Percentiles rank a stretch among this genome's conserved stretches.
phyloP scores from a whole-genome alignment of 92 coral and sea anemone genomes.

The Virgularia gustaviana region DNA sequence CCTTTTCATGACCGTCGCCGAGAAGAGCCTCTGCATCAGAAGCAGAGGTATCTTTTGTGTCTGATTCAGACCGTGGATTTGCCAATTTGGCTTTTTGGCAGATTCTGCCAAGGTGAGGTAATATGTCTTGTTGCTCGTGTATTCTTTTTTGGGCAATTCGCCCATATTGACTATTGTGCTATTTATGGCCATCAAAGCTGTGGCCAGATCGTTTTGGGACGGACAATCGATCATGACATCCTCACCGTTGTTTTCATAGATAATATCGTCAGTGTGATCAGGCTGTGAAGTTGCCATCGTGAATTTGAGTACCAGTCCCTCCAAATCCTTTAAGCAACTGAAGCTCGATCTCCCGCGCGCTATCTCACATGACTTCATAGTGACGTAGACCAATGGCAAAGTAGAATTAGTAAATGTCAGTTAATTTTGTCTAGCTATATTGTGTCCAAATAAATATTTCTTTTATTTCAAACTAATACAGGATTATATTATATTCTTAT shows the following conservation, averaged over 20 bases:
- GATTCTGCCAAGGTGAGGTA: conserved; percentile 3
- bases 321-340: conserved; percentile 9
- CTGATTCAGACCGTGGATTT: not conserved
- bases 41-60: not conserved
- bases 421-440: too few relatives aligned
- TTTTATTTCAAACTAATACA: too few relatives aligned
- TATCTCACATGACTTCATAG: too few relatives aligned
- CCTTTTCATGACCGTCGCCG: not conserved
- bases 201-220: not conserved
- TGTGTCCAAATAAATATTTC: too few relatives aligned
- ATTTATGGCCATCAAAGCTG: not conserved
- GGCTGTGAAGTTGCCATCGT: not conserved
- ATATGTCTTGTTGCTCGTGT: not conserved
- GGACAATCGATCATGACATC: not conserved
- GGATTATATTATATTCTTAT: too few relatives aligned
- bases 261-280: not conserved
- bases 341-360: not conserved
- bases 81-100: conserved; percentile 7
- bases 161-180: not conserved
- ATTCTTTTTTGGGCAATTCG: conserved; percentile 16
- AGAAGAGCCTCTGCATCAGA: not conserved
- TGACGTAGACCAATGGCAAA: too few relatives aligned
- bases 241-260: not conserved
- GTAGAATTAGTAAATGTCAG: too few relatives aligned
- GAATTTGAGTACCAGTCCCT: not conserved